Evolutionary conservation across 2,888 invertebrate species (phyloP).

Genomic region (Schrankia costaestrigalis): DNA sequence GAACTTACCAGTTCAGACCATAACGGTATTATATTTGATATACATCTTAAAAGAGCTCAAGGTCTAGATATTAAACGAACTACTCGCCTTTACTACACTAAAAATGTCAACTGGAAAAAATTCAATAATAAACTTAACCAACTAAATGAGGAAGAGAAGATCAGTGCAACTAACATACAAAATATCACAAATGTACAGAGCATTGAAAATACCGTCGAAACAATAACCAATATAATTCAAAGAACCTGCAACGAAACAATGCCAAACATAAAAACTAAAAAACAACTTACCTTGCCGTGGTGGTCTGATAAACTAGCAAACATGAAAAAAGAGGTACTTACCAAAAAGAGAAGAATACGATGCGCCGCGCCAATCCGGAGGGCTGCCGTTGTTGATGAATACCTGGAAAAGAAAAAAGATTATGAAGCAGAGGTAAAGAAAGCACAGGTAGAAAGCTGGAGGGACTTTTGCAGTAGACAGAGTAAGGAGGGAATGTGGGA

Average conservation of each 20-base stretch:
- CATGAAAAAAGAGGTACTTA: too few species aligned
- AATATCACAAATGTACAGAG: too few species aligned
- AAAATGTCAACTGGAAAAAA: not conserved
- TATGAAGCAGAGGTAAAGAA: too few species aligned
- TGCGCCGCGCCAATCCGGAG: not conserved
- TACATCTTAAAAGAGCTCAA: not conserved
- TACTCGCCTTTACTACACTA: not conserved
- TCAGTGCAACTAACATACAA: too few species aligned
- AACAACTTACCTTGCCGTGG: not conserved
- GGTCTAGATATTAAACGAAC: not conserved
- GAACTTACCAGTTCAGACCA: not conserved
- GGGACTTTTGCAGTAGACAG: too few species aligned
- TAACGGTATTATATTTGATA: not conserved
- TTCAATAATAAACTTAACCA: not conserved
- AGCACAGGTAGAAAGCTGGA: not conserved
- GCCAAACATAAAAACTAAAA: not conserved
- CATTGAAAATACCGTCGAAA: not conserved
- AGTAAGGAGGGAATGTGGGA: too few species aligned
- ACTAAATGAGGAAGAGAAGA: too few species aligned
- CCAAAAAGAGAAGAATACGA: not conserved
- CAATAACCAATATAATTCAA: not conserved
- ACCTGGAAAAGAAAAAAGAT: too few species aligned
- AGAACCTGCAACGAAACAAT: not conserved
- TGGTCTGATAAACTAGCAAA: not conserved
- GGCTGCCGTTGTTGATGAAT: too few species aligned